Conservation (phyloP, 1,140 invertebrate species). For the Panulirus ornatus region DNA sequence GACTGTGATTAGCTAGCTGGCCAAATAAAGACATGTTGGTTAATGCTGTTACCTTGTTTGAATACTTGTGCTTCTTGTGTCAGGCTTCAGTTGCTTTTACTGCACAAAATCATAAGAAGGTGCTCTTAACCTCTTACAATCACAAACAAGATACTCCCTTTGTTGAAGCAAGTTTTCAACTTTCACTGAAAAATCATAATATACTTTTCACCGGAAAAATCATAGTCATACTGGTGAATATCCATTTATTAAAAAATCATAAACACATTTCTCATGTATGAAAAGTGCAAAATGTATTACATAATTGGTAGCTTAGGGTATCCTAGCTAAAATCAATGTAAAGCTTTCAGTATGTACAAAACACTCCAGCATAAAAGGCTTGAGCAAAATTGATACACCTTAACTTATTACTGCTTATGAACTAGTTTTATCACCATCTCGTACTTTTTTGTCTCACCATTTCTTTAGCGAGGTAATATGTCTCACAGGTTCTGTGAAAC, state of each 20-base stretch:
- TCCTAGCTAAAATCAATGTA: not conserved
- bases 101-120: no score
- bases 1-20: no score
- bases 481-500: not conserved
- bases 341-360: not conserved
- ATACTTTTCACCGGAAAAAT: no score
- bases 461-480: not conserved
- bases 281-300: slow-evolving; percentile 51
- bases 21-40: no score
- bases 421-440: not conserved
- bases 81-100: no score
- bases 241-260: slow-evolving; percentile 15
- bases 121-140: no score
- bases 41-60: no score
- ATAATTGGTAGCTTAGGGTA: not conserved
- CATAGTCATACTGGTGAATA: slow-evolving; percentile 1
- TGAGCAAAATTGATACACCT: slow-evolving; percentile 20
- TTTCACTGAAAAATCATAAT: no score
- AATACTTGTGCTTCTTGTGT: no score
- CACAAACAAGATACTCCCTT: no score
- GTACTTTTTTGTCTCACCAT: not conserved
- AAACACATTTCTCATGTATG: slow-evolving; percentile 27
- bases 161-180: no score
- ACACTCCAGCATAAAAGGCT: slow-evolving; percentile 16
- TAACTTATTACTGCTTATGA: not conserved